Base-by-base conservation (phyloP, 2,113 vertebrate genomes). In the Zapus hudsonius region DNA sequence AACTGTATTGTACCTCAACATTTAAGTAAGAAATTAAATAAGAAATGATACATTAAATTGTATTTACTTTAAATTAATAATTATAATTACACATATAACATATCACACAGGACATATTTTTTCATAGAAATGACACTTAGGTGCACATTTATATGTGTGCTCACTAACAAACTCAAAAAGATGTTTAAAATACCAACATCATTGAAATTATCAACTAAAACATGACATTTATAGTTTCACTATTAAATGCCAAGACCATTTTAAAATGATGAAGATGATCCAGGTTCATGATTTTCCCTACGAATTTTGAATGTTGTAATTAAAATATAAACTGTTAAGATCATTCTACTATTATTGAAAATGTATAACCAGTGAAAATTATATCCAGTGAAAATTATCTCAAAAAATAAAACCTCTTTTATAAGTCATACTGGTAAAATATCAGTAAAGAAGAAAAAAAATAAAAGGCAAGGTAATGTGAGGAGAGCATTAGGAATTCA, bases 151-250 rank as follows among this genome's bases (percentile, higher is more conserved):
- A 52, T 59, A 5, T 57, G 7, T 23, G 19, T 69, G 13, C 23
- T 27, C 40, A n/a, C 4, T 19, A 57, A 7, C 31, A 42, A 79
- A 57, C 57, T 16, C 44, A 44, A 88, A 47, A n/a, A 22, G 5
- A 22, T 38, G 44, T 27, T 16, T 52, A 63, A 81, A 72, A 72
- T 44, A n/a, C n/a, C 1, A 2, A 44, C 13, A 59, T 6, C 12
- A 29, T 29, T n/a, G 36, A 63, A 47, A 52, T 23, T 23, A 82
- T 36, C 4, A 70, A 80, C 9, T 16, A 40, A 63, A 64, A 5
- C 17, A 1, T 36, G 16, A 3, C 4, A 1, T 38, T 27, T 63
- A n/a, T n/a, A n/a, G n/a, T n/a, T n/a, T n/a, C n/a, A n/a, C n/a
- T n/a, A n/a, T n/a, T n/a, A n/a, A n/a, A n/a, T n/a, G n/a, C n/a